These are phyloP conservation scores for Aphidius ervi DNA, from an alignment of 1,140 invertebrate genomes.

Conservation along the genomic window DNA sequence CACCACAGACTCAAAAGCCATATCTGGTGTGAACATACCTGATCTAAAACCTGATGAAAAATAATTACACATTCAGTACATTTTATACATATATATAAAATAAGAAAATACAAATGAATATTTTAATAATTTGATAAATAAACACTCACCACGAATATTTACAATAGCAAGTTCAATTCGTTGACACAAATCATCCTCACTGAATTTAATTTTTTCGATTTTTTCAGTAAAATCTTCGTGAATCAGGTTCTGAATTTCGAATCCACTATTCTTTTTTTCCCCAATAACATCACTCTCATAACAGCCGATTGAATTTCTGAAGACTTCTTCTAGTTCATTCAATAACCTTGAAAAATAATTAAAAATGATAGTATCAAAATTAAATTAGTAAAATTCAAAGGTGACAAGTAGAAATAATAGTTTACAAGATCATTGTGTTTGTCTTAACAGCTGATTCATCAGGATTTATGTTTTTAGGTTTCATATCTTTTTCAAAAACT, in stretches of 20 bases:
- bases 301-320: constrained; percentile 97
- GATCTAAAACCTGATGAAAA: constrained; percentile 68
- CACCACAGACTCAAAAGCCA: constrained; percentile 99
- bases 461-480: constrained; percentile 98
- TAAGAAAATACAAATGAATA: neutral
- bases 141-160: constrained; percentile 88
- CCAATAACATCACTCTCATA: constrained; percentile 91
- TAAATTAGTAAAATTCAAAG: constrained; percentile 6
- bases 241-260: constrained; percentile 99
- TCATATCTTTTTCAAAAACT: constrained; percentile 95
- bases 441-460: constrained; percentile 98
- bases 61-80: neutral
- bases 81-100: neutral
- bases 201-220: constrained; percentile 97
- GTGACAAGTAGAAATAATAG: constrained; percentile 29
- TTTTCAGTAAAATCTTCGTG: constrained; percentile 99
- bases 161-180: constrained; percentile 99
- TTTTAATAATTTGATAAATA: constrained; percentile 6
- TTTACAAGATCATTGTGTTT: constrained; percentile 99
- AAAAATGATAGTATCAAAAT: constrained; percentile 18
- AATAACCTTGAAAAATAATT: constrained; percentile 78
- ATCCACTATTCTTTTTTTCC: constrained; percentile 98
- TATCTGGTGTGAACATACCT: constrained; percentile 98
- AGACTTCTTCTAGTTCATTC: constrained; percentile 94
- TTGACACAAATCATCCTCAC: constrained; percentile 94